Evolutionary conservation across 2,888 invertebrate species (phyloP).

Genomic region (Polylopha cassiicola): DNA sequence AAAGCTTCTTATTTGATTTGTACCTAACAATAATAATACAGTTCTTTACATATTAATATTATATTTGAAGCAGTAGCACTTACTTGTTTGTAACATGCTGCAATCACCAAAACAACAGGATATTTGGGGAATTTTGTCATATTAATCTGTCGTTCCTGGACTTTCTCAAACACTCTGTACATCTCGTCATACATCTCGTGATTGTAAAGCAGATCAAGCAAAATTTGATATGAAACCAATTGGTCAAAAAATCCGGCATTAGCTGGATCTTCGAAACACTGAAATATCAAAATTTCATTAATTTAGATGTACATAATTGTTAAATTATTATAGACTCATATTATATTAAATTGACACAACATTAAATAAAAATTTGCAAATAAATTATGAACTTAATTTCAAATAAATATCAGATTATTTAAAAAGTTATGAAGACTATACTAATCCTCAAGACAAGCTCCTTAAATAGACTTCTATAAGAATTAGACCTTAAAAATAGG

Average conservation of each 20-base stretch:
- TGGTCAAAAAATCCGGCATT: conserved; percentile 85
- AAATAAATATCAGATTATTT: too few relatives aligned
- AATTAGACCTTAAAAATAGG: too few relatives aligned
- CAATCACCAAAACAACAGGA: conserved; percentile 80
- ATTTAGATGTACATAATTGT: too few relatives aligned
- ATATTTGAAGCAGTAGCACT: conserved; percentile 31
- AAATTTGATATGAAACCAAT: conserved; percentile 79
- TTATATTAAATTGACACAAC: too few relatives aligned
- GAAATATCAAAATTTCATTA: conserved; percentile 33
- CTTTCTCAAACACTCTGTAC: conserved; percentile 78
- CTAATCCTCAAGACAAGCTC: too few relatives aligned
- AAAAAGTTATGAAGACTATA: not conserved
- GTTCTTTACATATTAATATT: conserved; percentile 2
- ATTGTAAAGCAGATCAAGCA: conserved; percentile 83
- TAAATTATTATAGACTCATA: too few relatives aligned
- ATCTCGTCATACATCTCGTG: conserved; percentile 82
- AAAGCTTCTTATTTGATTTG: too few relatives aligned
- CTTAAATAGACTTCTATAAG: too few relatives aligned
- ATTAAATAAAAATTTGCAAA: too few relatives aligned
- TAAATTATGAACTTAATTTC: too few relatives aligned
- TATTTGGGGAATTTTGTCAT: conserved; percentile 83
- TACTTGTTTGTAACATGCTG: conserved; percentile 87
- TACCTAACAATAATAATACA: conserved; percentile 6
- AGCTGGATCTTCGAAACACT: conserved; percentile 80
- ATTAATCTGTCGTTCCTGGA: conserved; percentile 78